Evolutionary conservation across 2,113 vertebrate genomes (phyloP).

Genomic region (Lepus europaeus): DNA sequence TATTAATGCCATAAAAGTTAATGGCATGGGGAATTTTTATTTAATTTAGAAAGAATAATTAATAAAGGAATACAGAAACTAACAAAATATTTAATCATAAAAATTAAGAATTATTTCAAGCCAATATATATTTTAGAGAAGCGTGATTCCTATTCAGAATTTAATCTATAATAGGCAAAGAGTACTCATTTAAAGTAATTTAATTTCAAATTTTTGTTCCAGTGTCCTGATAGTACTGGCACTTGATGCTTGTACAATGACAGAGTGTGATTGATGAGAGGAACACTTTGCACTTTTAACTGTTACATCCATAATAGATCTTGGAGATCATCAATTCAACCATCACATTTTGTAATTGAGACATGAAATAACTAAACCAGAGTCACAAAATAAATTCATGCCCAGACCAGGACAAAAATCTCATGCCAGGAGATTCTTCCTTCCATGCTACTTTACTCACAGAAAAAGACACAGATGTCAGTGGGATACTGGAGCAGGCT

Average conservation of each 20-base stretch:
- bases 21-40: background rate
- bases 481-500: background rate
- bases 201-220: conserved; percentile 39
- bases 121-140: background rate
- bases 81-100: conserved; percentile 4
- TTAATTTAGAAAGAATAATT: background rate
- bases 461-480: background rate
- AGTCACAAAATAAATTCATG: background rate
- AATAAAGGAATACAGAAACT: conserved; percentile 26
- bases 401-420: background rate
- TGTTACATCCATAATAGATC: background rate
- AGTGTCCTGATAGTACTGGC: background rate
- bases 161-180: background rate
- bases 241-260: background rate
- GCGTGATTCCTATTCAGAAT: background rate
- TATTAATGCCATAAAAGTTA: background rate
- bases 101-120: conserved; percentile 10
- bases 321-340: background rate
- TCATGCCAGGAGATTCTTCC: background rate
- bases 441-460: background rate
- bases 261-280: background rate
- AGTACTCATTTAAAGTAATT: background rate
- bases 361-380: background rate
- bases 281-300: background rate
- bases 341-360: background rate